A percentile compares a stretch with the other conserved stretches of the same genome.
phyloP scores from a whole-genome alignment of 2,888 invertebrate genomes.

The Saturnia pavonia region DNA sequence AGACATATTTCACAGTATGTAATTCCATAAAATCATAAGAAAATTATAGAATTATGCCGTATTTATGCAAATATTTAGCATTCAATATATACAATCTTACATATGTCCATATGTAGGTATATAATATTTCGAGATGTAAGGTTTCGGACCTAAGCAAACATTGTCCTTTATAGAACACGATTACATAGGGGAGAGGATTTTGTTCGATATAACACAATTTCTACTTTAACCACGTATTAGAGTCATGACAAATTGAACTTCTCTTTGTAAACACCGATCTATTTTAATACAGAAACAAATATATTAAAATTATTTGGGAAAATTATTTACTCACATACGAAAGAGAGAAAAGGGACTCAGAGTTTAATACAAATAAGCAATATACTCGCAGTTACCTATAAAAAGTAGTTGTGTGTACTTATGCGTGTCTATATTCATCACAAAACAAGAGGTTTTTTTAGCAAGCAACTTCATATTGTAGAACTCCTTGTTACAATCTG shows the following conservation, averaged over 20 bases:
- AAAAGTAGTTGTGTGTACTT: no score
- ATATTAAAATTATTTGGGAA: not conserved
- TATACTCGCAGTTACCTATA: no score
- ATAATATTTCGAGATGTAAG: not conserved
- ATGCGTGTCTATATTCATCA: no score
- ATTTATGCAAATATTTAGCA: not conserved
- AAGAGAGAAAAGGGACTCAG: not conserved
- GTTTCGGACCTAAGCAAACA: conserved; percentile 4
- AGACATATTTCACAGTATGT: no score
- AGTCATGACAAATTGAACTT: conserved; percentile 1
- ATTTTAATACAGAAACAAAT: not conserved
- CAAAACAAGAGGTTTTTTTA: no score
- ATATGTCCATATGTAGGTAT: not conserved
- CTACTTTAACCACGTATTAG: not conserved
- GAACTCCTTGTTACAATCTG: no score
- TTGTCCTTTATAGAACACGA: conserved; percentile 6
- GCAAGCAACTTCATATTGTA: no score
- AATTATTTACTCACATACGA: not conserved
- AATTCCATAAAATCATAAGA: no score
- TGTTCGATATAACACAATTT: conserved; percentile 5
- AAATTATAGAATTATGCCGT: no score
- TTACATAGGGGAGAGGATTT: conserved; percentile 5
- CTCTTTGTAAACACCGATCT: not conserved
- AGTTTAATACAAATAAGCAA: no score
- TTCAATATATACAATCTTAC: not conserved